Evolutionary conservation across 2,888 invertebrate species (phyloP), one percentile per base, ranked within the genome.

Genomic region (Diplolepis rosae): DNA sequence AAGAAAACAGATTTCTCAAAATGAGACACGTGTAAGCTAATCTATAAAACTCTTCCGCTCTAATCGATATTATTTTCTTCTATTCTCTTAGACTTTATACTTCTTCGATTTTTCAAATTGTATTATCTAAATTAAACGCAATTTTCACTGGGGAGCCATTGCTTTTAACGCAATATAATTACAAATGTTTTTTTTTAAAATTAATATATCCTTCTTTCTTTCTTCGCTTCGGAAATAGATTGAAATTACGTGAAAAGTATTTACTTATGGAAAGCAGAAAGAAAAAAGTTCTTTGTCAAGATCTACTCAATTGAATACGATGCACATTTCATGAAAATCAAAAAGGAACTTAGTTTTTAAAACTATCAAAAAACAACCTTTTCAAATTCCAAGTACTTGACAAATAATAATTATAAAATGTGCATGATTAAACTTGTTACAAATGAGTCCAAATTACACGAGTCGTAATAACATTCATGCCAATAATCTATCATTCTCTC

Each of bases 1-100:
- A 39, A 61, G 39, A 61, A 61, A 61, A 61, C 61, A 24, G 39
- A 24, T 54, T 18, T 54, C 18, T 32, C 15, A 30, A 54, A 54
- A 28, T 32, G 18, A 54, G 32, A 54, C 22, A 11, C 18, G 32
- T 13, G 18, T 32, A 32, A 54, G 32, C 15, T 32, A 54, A 18
- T 32, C 32, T 32, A 54, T 39, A 35, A 15, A 61, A n/a, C 24
- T n/a, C 39, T n/a, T 61, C n/a, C 39, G n/a, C 13, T 22, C n/a
- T n/a, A n/a, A n/a, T 61, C 24, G 9, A 27, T 15, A 28, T 52
- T 27, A 11, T 7, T 52, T 52, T 28, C n/a, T 9, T 52, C 15
- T 28, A 5, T 6, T 52, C 15, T 27, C 1, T 28, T 28, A 52
- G 28, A 52, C 27, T 52, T 52, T n/a, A 6, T 13, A 13, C 13